Percentiles rank a stretch among this genome's conserved stretches.
These are phyloP conservation scores for Magallana nippona DNA, from an alignment of 2,888 invertebrate genomes.

Conservation along the genomic window DNA sequence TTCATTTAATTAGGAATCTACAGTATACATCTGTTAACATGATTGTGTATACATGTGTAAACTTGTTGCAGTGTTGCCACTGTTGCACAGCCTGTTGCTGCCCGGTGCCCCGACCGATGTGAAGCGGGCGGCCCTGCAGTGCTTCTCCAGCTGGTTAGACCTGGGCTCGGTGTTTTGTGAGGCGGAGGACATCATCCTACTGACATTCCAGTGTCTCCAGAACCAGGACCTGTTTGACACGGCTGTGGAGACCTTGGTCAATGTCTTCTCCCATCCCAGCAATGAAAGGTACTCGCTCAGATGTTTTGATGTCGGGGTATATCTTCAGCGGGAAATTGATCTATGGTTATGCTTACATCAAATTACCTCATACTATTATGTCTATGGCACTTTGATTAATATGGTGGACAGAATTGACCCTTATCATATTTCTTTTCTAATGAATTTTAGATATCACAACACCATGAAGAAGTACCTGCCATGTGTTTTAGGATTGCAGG, in stretches of 20 bases:
- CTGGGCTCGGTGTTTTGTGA: slow-evolving; percentile 82
- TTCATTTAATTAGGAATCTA: neutral
- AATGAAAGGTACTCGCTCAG: slow-evolving; percentile 81
- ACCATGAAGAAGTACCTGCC: slow-evolving; percentile 84
- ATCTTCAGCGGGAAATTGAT: no score
- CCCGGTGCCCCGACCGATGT: slow-evolving; percentile 66
- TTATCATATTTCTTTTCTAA: neutral
- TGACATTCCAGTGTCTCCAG: slow-evolving; percentile 75
- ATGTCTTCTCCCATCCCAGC: slow-evolving; percentile 84
- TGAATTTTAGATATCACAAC: slow-evolving; percentile 81
- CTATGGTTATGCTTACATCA: no score
- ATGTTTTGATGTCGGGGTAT: no score
- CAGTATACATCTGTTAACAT: neutral
- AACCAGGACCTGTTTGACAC: slow-evolving; percentile 82
- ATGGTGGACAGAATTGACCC: no score
- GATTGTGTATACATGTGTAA: neutral
- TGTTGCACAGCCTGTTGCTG: slow-evolving; percentile 73
- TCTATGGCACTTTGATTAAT: no score
- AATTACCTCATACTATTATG: no score
- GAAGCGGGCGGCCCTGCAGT: slow-evolving; percentile 75
- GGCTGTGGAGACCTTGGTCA: slow-evolving; percentile 84
- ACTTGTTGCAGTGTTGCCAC: slow-evolving; percentile 72
- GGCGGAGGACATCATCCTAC: slow-evolving; percentile 74
- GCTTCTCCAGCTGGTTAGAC: slow-evolving; percentile 84
- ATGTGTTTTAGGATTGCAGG: slow-evolving; percentile 83